These are phyloP conservation scores for Diabrotica virgifera DNA, from an alignment of 1,140 invertebrate genomes.

Conservation along the genomic window DNA sequence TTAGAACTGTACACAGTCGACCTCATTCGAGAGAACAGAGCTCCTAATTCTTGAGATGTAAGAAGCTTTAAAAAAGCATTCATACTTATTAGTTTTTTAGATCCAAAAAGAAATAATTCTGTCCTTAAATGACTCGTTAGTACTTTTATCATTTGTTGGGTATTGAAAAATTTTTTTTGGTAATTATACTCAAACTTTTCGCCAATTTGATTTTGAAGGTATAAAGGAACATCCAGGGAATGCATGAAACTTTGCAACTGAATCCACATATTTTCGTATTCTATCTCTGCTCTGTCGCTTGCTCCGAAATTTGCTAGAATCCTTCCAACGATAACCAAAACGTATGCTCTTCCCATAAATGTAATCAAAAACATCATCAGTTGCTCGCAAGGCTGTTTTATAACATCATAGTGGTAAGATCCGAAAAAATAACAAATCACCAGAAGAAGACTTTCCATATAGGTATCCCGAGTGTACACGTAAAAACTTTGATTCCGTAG, in stretches of 20 bases:
- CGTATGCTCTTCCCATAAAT: background rate
- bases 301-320: background rate
- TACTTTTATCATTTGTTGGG: background rate
- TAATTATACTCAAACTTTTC: constrained; percentile 3
- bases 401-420: background rate
- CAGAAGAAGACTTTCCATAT: background rate
- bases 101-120: background rate
- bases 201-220: background rate
- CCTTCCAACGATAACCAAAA: background rate
- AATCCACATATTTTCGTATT: background rate
- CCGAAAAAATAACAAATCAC: background rate
- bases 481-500: background rate
- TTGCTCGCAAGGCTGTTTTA: background rate
- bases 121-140: background rate
- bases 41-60: background rate
- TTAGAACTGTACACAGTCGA: background rate
- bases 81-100: background rate
- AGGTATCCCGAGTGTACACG: background rate
- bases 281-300: background rate
- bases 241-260: background rate
- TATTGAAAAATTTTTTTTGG: background rate
- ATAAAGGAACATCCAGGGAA: background rate
- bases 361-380: background rate
- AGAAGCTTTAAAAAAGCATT: background rate
- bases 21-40: background rate